These are phyloP conservation scores for Haplochromis vanheusdeni DNA, from an alignment of 2,113 vertebrate species.

Conservation along the genomic window DNA sequence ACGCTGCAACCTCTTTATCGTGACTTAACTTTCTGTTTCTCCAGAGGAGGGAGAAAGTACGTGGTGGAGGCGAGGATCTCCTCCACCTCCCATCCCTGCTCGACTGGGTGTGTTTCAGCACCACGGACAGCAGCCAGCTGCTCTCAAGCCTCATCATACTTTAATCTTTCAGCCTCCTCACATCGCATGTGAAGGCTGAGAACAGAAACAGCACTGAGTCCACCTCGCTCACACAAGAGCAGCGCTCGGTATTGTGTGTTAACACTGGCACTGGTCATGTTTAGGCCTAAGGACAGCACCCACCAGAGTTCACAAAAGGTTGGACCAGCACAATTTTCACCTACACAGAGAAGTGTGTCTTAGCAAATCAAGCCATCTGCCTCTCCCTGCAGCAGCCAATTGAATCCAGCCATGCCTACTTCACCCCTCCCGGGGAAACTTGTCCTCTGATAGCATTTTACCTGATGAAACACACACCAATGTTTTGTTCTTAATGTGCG, in stretches of 20 bases:
- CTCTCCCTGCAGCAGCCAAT: background rate
- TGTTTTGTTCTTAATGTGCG: background rate
- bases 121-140: constrained; percentile 17
- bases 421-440: background rate
- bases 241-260: background rate
- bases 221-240: background rate
- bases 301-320: background rate
- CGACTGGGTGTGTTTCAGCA: constrained; percentile 9
- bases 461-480: background rate
- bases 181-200: background rate
- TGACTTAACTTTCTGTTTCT: background rate
- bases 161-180: background rate
- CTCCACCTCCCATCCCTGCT: background rate
- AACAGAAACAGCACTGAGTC: background rate
- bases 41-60: background rate
- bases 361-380: background rate
- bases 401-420: background rate
- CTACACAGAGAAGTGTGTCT: background rate
- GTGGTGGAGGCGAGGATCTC: background rate
- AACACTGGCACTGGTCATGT: background rate
- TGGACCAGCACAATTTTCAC: background rate
- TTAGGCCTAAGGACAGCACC: background rate
- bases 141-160: background rate
- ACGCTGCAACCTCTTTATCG: background rate
- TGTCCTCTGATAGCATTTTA: background rate